Base-by-base conservation (phyloP, 2,888 invertebrate genomes). In the Lumbricus terrestris region DNA sequence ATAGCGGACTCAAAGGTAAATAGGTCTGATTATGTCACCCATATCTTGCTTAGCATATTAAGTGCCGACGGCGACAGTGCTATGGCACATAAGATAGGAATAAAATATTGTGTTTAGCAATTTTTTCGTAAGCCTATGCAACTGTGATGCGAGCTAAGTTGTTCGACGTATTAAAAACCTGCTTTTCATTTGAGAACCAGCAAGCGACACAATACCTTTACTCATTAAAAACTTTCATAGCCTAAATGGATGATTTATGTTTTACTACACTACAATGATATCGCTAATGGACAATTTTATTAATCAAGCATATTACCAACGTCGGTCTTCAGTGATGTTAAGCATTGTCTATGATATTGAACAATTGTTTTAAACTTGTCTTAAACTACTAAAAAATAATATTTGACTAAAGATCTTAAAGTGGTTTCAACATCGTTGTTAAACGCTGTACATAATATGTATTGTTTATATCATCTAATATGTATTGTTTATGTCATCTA, bases 1-100 rank as follows among this genome's bases (percentile, higher is more conserved):
- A 94, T 95, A 35, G 94, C 94, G 69, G 95, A 93, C 38, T 94
- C 94, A 15, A 94, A 95, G 94, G 94, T 91, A 69, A 69, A n/a
- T 69, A 6, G 54, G 47, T 20, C 15, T 15, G 40, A 15, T n/a
- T 11, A 40, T 40, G 40, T 40, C 8, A 11, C 15, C 42, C 18
- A 2, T 15, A 13, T 29, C 23, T 1, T 69, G 13, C n/a, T 69
- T 1, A 8, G 8, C 11, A 69, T 16, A 8, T 11, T 69, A 16
- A 6, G 29, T n/a, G 13, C n/a, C 29, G 29, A 69, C n/a, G 4
- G 11, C 29, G 29, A 69, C n/a, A 8, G 11, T 69, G 69, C n/a
- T n/a, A n/a, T 69, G 5, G 69, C n/a, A n/a, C 69, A 69, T 69
- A 69, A 69, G 69, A 8, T 69, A 29, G n/a, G 29, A 69, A 4